Base-by-base conservation (phyloP, 2,888 invertebrate genomes). In the Deilephila porcellus region DNA sequence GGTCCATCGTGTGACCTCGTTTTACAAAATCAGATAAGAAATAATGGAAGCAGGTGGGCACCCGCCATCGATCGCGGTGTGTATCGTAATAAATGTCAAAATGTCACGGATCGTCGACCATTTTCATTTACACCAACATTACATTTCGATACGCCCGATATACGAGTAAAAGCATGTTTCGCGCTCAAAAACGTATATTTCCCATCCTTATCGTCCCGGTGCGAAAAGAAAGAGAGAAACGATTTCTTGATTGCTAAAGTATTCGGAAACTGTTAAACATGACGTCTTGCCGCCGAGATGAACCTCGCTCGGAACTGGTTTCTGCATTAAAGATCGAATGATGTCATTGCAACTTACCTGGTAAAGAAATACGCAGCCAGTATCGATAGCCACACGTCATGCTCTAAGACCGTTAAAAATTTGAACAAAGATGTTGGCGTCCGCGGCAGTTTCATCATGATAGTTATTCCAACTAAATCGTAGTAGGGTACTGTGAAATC, bases 401-500 rank as follows among this genome's bases (percentile, higher is more conserved):
- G 97, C 91, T 99, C 99, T 82, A 99, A 93, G 34, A 99, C 99
- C 3, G 98, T 99, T 79, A 99, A 95, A 90, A 99, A 99, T 94
- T 99, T 99, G 90, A 99, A 99, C 45, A 99, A 95, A 0, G 99
- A 98, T 7, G 99, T 98, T 37, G 98, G 97, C 0, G 98, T 97
- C 81, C 97, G 97, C 0, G 98, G 98, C 79, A 98, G 96, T 87
- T 97, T 97, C 98, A 99, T 99, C 88, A 99, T 95, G 79, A 99
- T 99, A 0, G 99, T 98, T 72, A 99, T 98, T 0, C 99, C 99
- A 0, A 99, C 99, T 79, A 99, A 95, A 93, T 99, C 99, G 90
- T 99, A 99, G 90, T 98, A 99, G 0, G 99, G 99, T 0, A 99
- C 98, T 0, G 99, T 99, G 88, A 99, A 99, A 91, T 99, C 99